A percentile compares a stretch with the other conserved stretches of the same genome.
Conservation (phyloP, 2,113 vertebrate species). For the Holacanthus passer region DNA sequence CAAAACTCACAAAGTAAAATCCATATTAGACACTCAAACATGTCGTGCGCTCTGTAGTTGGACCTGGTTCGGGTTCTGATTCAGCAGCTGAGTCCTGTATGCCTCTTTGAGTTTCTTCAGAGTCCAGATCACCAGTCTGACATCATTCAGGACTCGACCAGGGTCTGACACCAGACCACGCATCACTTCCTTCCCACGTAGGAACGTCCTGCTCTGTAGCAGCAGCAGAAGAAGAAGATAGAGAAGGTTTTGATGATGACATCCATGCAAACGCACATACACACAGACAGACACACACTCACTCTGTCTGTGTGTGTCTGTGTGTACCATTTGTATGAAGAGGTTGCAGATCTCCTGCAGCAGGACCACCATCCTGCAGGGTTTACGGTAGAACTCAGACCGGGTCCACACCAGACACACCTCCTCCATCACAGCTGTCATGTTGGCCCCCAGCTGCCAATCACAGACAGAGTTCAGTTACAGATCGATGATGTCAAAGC, state of each 20-base stretch:
- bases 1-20: not conserved
- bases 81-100: conserved; percentile 69
- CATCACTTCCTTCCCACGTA: conserved; percentile 83
- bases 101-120: conserved; percentile 76
- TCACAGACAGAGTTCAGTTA: conserved; percentile 15
- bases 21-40: too few species aligned
- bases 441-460: conserved; percentile 76
- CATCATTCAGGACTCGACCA: conserved; percentile 55
- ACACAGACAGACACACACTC: not conserved
- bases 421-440: conserved; percentile 77
- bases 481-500: not conserved
- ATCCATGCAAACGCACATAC: not conserved
- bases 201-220: conserved; percentile 81
- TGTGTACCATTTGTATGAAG: conserved; percentile 82
- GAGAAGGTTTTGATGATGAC: not conserved
- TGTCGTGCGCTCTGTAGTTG: not conserved
- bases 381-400: conserved; percentile 80
- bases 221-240: not conserved
- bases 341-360: conserved; percentile 88
- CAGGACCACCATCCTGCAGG: conserved; percentile 77
- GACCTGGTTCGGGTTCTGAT: not conserved
- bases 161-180: conserved; percentile 83
- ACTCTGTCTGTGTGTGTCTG: not conserved
- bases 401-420: conserved; percentile 79
- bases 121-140: conserved; percentile 72